phyloP scores from a whole-genome alignment of 2,888 invertebrate genomes.

The Synanthedon myopaeformis region DNA sequence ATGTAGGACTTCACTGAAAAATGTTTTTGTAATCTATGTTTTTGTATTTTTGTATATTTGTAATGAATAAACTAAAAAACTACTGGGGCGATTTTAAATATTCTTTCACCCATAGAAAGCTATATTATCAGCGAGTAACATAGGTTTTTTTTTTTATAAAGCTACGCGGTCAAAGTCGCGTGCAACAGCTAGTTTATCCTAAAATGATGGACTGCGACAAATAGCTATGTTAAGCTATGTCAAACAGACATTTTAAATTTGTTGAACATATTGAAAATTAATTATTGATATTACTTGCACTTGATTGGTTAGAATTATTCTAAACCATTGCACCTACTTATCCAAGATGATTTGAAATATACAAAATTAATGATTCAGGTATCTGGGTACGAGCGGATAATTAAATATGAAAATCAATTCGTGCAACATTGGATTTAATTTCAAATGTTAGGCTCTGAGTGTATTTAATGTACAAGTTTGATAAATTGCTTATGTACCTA shows the following conservation, averaged over 20 bases:
- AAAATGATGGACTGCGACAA: no score
- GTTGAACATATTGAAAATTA: neutral
- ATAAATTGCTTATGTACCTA: neutral
- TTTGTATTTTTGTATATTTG: no score
- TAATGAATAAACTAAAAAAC: no score
- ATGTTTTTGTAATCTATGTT: no score
- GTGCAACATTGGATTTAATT: neutral
- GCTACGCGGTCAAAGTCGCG: no score
- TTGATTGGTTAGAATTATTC: neutral
- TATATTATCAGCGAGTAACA: no score
- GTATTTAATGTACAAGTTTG: neutral
- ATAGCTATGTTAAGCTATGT: no score
- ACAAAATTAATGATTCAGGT: slow-evolving; percentile 4
- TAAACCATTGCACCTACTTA: neutral
- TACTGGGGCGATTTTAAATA: no score
- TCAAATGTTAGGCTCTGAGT: neutral
- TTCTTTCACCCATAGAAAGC: no score
- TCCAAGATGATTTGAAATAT: neutral
- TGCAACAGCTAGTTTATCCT: no score
- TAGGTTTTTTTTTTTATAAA: no score
- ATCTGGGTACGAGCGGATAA: slow-evolving; percentile 3
- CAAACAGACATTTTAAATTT: neutral
- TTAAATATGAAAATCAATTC: neutral
- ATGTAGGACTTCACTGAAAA: no score
- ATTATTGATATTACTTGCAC: neutral